phyloP scores from a whole-genome alignment of 2,888 invertebrate species.

The Chouioia cunea region DNA sequence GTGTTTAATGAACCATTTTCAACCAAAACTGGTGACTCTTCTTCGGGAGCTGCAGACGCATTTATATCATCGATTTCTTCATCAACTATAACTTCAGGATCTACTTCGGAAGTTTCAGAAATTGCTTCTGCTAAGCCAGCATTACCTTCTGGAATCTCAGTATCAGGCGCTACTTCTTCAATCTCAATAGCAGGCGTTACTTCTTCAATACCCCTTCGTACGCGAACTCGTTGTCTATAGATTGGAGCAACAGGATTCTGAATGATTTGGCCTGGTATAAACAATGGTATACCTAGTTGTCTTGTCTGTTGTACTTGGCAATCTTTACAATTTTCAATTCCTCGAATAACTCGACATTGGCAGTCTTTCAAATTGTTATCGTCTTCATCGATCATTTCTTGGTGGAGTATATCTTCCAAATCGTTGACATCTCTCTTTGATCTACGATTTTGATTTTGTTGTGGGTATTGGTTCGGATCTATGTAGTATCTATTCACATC shows the following conservation, averaged over 20 bases:
- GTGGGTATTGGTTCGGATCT: conserved; percentile 25
- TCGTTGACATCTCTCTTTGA: conserved; percentile 48
- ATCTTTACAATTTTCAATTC: conserved; percentile 16
- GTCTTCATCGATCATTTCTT: conserved; percentile 60
- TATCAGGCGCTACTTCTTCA: too few relatives aligned
- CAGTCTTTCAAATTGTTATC: conserved; percentile 56
- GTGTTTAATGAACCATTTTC: not conserved
- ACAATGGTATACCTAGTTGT: not conserved
- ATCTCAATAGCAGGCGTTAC: too few relatives aligned
- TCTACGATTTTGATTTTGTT: conserved; percentile 19
- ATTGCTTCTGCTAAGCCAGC: not conserved
- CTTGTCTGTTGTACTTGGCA: conserved; percentile 9
- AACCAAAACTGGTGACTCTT: not conserved
- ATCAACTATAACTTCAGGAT: not conserved
- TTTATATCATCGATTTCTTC: not conserved
- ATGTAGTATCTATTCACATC: conserved; percentile 42
- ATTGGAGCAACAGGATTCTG: not conserved
- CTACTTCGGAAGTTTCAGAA: not conserved
- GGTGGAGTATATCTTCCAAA: conserved; percentile 50
- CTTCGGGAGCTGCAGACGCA: not conserved
- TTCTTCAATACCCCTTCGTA: conserved; percentile 19
- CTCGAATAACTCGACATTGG: conserved; percentile 57
- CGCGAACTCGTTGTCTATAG: not conserved
- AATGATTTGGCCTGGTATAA: not conserved
- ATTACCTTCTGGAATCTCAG: too few relatives aligned